Evolutionary conservation across 2,797 vertebrate species (phyloP), one percentile per base, ranked within the genome.

Genomic region (Melanotaenia pygmaea): DNA sequence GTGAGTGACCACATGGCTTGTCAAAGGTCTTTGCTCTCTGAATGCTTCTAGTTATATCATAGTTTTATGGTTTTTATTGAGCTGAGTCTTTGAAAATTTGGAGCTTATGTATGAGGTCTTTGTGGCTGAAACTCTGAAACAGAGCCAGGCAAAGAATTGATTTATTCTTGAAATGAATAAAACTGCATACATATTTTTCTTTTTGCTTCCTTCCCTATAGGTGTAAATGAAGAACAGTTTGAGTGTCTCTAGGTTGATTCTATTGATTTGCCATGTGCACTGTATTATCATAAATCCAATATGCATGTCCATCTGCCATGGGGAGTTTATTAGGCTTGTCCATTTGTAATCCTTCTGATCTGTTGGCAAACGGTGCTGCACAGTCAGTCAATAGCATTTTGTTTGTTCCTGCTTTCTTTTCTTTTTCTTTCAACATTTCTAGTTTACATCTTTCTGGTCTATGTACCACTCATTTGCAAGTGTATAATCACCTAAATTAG

Each of bases 231-330:
- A 58, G 22, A 56, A 38, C 54, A 62, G 56, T 53, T 5, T 11
- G 26, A 74, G 69, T 30, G 20, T 34, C 28, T 40, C 35, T 67
- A 26, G 80, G 84, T 85, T 81, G 76, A 81, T 72, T 77, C 18
- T 74, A 85, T 91, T 64, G 86, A 90, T 88, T 81, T 66, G 59
- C 73, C 50, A 32, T 56, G 79, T 8, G 72, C 71, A 65, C 80
- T 79, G 66, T 79, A 80, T 88, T 87, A 89, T 77, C 86, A 81
- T 89, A 72, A 85, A 87, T 81, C 80, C 87, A 70, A 81, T 84
- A 67, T 84, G 69, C 77, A 77, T 70, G 86, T 80, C 73, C 77
- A 59, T 74, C 37, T 47, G 58, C 62, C 4, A n/a, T 45, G 51
- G 59, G 67, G 51, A 80, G 66, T 81, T 72, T 64, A 85, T 87